Conservation (phyloP, 2,113 vertebrate species). For the Isurus oxyrinchus region DNA sequence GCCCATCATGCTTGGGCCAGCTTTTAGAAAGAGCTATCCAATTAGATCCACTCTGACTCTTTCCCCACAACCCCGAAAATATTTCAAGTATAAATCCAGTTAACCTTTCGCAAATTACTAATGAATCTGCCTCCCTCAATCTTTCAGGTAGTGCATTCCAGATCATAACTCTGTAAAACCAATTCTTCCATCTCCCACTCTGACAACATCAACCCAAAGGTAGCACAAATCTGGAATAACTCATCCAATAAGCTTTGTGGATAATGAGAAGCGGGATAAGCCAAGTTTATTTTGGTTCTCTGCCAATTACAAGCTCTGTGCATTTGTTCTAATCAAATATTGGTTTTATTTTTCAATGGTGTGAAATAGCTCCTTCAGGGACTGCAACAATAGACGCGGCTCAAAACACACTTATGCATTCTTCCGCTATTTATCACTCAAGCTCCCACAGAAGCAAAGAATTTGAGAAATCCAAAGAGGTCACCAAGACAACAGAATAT, state of each 20-base stretch:
- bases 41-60: background rate
- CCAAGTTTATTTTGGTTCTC: background rate
- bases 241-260: background rate
- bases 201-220: background rate
- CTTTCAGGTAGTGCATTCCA: background rate
- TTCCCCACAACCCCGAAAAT: background rate
- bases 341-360: background rate
- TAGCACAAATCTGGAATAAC: background rate
- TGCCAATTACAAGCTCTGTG: background rate
- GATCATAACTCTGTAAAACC: background rate
- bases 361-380: background rate
- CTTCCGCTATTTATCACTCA: background rate
- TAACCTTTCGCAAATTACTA: background rate
- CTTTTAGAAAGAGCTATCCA: background rate
- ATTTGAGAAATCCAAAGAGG: background rate
- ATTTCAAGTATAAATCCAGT: background rate
- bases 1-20: background rate
- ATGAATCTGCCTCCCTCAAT: background rate
- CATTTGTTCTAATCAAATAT: background rate
- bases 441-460: background rate
- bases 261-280: background rate
- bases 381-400: background rate
- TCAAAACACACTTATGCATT: background rate
- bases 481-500: background rate
- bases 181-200: background rate